Evolutionary conservation across 35 echinoderm and acorn worm species (phyloP).

Genomic region (Anneissia japonica): DNA sequence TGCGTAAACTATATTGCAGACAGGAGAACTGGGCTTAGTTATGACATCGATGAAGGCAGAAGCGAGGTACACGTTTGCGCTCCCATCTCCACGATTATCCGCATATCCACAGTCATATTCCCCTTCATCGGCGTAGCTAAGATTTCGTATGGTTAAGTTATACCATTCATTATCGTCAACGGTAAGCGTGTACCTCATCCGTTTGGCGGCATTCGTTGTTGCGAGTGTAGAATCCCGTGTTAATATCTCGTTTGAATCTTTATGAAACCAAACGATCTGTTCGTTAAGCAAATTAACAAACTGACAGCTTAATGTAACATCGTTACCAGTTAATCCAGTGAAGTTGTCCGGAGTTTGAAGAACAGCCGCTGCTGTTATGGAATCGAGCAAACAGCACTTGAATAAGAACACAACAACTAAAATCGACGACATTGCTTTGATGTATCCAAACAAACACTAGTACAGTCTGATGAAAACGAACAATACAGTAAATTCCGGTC

Average conservation of each 20-base stretch:
- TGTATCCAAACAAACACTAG: no score
- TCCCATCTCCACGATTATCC: background rate
- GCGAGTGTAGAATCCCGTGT: no score
- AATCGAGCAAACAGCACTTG: background rate
- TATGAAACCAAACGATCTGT: background rate
- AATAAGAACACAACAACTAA: background rate
- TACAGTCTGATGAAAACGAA: no score
- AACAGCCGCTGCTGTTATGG: background rate
- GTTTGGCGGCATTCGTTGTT: no score
- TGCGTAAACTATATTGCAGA: background rate
- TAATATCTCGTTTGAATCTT: background rate
- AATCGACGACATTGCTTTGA: no score
- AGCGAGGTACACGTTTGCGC: no score
- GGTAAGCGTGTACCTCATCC: background rate
- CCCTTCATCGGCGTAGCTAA: background rate
- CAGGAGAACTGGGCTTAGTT: background rate
- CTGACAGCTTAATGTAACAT: background rate
- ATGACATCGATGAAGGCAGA: background rate
- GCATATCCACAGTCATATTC: background rate
- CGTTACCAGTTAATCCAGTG: background rate
- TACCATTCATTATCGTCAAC: background rate
- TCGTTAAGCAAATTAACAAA: background rate
- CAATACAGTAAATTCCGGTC: no score
- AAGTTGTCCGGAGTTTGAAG: background rate
- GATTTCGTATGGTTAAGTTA: background rate